These are phyloP conservation scores for Bungarus multicinctus DNA, from an alignment of 2,113 vertebrate species.

Conservation along the genomic window DNA sequence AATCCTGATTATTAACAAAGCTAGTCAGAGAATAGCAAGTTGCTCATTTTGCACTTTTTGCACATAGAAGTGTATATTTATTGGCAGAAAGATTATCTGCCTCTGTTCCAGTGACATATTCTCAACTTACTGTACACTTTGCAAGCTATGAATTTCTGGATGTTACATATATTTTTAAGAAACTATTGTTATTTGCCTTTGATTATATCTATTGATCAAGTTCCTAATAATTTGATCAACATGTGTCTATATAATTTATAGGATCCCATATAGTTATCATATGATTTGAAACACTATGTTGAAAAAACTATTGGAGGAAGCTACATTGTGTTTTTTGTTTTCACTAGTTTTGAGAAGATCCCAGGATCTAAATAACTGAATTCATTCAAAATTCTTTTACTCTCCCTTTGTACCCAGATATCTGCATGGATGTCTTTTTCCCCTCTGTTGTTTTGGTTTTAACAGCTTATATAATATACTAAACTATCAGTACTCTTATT, in stretches of 20 bases:
- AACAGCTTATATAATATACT: neutral
- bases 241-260: neutral
- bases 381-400: conserved; percentile 27
- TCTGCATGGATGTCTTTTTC: conserved; percentile 6
- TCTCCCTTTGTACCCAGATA: neutral
- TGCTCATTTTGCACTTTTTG: neutral
- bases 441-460: conserved; percentile 12
- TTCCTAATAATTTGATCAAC: neutral
- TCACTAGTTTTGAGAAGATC: conserved; percentile 24
- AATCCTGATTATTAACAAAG: neutral
- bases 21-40: neutral
- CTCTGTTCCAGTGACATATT: neutral
- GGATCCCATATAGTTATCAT: neutral
- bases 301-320: neutral
- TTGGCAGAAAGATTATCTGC: neutral
- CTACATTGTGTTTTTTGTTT: neutral
- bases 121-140: neutral
- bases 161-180: neutral
- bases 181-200: neutral
- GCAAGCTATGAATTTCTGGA: neutral
- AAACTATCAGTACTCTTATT: conserved; percentile 33
- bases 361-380: conserved; percentile 9
- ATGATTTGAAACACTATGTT: neutral
- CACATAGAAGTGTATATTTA: neutral
- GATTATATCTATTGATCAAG: neutral